Percentiles rank a stretch among this genome's conserved stretches.
Evolutionary conservation across 2,113 vertebrate genomes (phyloP).

Genomic region (Ia io): DNA sequence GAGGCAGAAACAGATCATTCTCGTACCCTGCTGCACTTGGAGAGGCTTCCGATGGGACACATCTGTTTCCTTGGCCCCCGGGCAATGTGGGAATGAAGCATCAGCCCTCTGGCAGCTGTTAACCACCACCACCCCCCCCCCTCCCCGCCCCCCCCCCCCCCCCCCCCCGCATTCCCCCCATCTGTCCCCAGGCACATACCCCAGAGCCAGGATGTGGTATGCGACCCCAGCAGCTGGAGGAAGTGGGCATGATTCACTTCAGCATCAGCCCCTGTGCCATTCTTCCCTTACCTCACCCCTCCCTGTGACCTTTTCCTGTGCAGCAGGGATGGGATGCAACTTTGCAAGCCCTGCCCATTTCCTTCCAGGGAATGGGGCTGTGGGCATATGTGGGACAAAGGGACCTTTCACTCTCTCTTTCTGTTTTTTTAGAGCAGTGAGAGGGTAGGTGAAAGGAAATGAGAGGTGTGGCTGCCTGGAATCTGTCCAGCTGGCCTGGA

Average conservation of each 20-base stretch:
- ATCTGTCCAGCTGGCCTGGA: background rate
- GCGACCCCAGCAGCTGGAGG: background rate
- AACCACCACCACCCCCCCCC: background rate
- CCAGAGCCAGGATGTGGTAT: background rate
- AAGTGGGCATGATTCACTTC: conserved; percentile 60
- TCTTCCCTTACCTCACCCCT: background rate
- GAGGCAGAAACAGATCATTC: background rate
- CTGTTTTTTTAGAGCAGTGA: background rate
- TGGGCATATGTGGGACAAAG: background rate
- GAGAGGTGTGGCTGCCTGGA: conserved; percentile 28
- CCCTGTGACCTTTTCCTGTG: conserved; percentile 47
- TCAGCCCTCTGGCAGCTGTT: conserved; percentile 29
- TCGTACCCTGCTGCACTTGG: background rate
- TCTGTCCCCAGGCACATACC: rapidly evolving
- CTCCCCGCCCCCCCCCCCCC: background rate
- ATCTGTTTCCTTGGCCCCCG: conserved; percentile 53
- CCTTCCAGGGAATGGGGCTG: conserved; percentile 1
- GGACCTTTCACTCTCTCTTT: background rate
- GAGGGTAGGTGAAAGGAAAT: conserved; percentile 36
- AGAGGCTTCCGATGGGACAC: background rate
- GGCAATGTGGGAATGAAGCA: background rate
- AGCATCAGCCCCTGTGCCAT: background rate
- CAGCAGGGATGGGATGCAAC: conserved; percentile 30
- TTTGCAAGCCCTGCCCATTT: conserved; percentile 48
- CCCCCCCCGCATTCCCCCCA: rapidly evolving